Base-by-base conservation (phyloP, 2,888 invertebrate genomes). In the Acronicta alni region DNA sequence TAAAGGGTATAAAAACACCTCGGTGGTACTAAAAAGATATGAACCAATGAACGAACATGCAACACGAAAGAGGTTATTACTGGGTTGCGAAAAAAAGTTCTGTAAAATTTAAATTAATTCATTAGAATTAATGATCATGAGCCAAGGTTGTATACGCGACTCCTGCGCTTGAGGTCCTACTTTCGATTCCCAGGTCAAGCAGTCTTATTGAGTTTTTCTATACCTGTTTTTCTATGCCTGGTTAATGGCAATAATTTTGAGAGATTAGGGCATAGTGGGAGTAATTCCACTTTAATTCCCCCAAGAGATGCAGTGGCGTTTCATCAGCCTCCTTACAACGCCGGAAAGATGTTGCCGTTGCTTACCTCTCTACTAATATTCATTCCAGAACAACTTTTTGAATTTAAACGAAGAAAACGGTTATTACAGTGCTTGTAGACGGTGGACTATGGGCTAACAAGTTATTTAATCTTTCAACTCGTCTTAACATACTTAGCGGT, bases 381-480 rank as follows among this genome's bases (percentile, higher is more conserved):
- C n/a, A n/a, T n/a, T n/a, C n/a, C n/a, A 58, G 39, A 18, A 20
- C 51, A 57, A 70, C 54, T 70, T 72, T 60, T 70, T 52, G 26
- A 57, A 52, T 54, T 57, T 43, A 17, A 53, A 57, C 39, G 47
- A 59, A 26, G 53, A 54, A 30, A 69, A 74, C 35, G 46, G 44
- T 71, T 73, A 69, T 54, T 47, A 30, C 42, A 39, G 26, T 42
- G 16, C 53, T 56, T 48, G 43, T 41, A 53, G 26, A 54, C 42
- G 16, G 5, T 38, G 10, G 17, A 54, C 46, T 32, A 44, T 57
- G 30, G 37, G 39, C 32, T 57, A 65, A 48, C 57, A 58, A 74
- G 56, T 61, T 54, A 57, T 69, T 60, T 65, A 74, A 70, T 64
- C 57, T 60, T 70, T 57, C 60, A 74, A 53, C 60, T 68, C 48